These are phyloP conservation scores for Hemicordylus capensis DNA, from an alignment of 2,113 vertebrate species.

Conservation along the genomic window DNA sequence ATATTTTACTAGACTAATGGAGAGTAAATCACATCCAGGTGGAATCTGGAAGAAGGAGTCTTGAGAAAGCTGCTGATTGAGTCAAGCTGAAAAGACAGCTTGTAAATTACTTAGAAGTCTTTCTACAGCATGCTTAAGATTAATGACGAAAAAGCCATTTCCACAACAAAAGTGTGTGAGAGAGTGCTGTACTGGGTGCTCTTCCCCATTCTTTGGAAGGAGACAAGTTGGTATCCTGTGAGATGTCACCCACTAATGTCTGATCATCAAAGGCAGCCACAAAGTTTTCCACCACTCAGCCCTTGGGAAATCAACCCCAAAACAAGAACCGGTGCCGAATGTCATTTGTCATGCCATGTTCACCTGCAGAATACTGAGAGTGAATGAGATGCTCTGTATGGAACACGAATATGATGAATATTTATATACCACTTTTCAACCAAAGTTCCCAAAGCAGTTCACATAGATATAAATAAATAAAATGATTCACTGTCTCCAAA, in stretches of 20 bases:
- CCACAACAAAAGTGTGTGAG: conserved; percentile 6
- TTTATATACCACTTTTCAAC: too few relatives aligned
- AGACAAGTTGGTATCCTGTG: rapidly evolving
- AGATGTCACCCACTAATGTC: background rate
- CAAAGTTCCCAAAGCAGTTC: too few relatives aligned
- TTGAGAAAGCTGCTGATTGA: conserved; percentile 23
- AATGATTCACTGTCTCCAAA: too few relatives aligned
- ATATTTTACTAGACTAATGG: conserved; percentile 47
- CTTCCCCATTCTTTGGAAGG: rapidly evolving
- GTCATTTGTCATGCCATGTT: background rate
- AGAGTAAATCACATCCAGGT: conserved; percentile 54
- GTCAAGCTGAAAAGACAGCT: conserved; percentile 55
- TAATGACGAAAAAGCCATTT: conserved; percentile 58
- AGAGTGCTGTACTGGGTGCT: background rate
- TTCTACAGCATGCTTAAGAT: conserved; percentile 47
- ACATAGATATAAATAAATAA: too few relatives aligned
- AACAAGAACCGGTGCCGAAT: background rate
- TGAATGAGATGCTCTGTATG: background rate
- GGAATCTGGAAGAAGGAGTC: conserved; percentile 35
- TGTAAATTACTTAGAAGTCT: conserved; percentile 42
- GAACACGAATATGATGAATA: background rate
- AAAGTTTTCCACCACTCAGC: background rate
- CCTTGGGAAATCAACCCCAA: background rate
- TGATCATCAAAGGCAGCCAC: background rate
- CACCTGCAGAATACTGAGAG: too few relatives aligned